A percentile compares a stretch with the other conserved stretches of the same genome.
Conservation (phyloP, 2,113 vertebrate genomes). For the Oreochromis spilurus region DNA sequence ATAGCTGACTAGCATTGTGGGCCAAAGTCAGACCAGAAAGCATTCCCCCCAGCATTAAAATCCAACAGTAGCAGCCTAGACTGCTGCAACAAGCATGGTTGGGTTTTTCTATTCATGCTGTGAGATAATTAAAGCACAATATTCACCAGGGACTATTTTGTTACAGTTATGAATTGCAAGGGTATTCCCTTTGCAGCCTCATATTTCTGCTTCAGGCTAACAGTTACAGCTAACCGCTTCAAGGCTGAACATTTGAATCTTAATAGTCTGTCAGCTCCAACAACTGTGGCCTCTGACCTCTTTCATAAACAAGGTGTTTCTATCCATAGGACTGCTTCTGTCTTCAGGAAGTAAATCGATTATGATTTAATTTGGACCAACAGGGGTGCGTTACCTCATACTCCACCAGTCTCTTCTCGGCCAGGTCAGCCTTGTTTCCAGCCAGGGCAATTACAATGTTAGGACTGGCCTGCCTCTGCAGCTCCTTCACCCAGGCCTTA, state of each 20-base stretch:
- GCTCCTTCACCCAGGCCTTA: constrained; percentile 83
- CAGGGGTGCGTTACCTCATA: constrained; percentile 69
- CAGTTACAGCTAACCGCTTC: neutral
- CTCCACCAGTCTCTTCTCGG: constrained; percentile 81
- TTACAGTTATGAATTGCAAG: neutral
- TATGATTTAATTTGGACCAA: neutral
- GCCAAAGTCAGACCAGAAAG: neutral
- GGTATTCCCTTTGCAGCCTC: neutral
- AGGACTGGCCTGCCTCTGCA: constrained; percentile 82
- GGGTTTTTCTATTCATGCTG: neutral
- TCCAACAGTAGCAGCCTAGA: neutral
- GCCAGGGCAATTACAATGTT: constrained; percentile 82
- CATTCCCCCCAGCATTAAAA: neutral
- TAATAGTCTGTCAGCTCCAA: neutral
- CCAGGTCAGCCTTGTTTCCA: constrained; percentile 80
- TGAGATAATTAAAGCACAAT: neutral
- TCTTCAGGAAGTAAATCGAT: neutral
- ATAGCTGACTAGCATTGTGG: neutral
- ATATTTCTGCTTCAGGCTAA: neutral
- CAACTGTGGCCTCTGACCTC: neutral
- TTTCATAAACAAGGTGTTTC: neutral
- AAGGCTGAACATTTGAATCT: neutral
- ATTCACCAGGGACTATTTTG: neutral
- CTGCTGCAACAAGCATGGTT: neutral
- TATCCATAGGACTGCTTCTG: neutral